Base-by-base conservation (phyloP, 2,888 invertebrate species). In the Zygogramma bicolorata region DNA sequence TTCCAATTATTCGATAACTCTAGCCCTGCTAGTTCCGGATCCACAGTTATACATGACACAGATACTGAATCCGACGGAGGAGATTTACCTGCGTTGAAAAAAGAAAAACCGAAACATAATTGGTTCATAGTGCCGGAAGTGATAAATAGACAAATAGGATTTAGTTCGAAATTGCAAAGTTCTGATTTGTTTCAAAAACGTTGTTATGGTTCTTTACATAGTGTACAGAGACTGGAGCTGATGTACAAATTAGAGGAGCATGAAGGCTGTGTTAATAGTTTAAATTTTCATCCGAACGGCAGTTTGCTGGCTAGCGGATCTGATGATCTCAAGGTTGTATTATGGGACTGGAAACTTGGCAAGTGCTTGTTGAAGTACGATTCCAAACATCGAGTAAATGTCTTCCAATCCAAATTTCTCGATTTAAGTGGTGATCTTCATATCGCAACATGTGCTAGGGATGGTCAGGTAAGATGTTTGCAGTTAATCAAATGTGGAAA, bases 331-430 rank as follows among this genome's bases (percentile, higher is more conserved):
- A 90, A 91, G 74, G 92, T 97, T 5, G 91, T 94, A 10, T 88
- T 98, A 8, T 98, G 98, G 98, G 94, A 98, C 85, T 98, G 97
- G 97, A 92, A 94, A 15, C 87, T 89, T 10, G 93, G 92, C 67
- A 91, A 90, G 75, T 88, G 91, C 1, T 85, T 91, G 38, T 89
- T 93, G 77, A 89, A 90, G 2, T 94, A 94, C 81, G 91, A 92
- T 80, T 95, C 95, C 20, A 95, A 95, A 1, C 98, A 98, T 87
- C 90, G 91, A 76, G 92, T 93, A 40, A 97, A 98, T 85, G 95
- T 98, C 66, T 97, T 97, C 86, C 96, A 97, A 84, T 92, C 92
- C 81, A 97, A 97, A 87, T 98, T 97, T 88, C 89, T 98, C 78
- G 93, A 95, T 65, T 89, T 93, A 49, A 91, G 92, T 80, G 91